phyloP scores from a whole-genome alignment of 2,113 vertebrate genomes.

The Nannospalax galili region DNA sequence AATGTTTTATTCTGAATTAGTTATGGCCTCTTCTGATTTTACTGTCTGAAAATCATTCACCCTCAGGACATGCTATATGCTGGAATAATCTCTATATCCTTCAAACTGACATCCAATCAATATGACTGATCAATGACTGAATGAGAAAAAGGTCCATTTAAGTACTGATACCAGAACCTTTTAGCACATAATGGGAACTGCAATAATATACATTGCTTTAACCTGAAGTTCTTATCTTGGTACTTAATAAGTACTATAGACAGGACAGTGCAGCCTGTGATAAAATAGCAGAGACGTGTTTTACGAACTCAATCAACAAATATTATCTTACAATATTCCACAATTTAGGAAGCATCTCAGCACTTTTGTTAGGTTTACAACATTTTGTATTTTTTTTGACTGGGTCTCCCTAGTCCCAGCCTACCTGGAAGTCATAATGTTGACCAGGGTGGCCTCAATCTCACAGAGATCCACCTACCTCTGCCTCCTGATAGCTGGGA shows the following conservation, averaged over 20 bases:
- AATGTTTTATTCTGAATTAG: background rate
- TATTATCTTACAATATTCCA: background rate
- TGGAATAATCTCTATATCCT: background rate
- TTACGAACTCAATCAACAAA: background rate
- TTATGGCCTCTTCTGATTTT: background rate
- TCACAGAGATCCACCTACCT: too few species aligned
- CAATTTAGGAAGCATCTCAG: background rate
- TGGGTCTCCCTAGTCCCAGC: too few species aligned
- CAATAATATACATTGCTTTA: background rate
- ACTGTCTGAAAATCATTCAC: background rate
- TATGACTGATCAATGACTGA: slow-evolving; percentile 4
- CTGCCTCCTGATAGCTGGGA: too few species aligned
- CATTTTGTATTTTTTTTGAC: too few species aligned
- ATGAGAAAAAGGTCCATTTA: background rate
- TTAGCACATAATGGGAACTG: background rate
- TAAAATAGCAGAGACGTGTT: background rate
- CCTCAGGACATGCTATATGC: background rate
- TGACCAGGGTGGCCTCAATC: too few species aligned
- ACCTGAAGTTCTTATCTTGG: background rate
- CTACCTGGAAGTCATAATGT: too few species aligned
- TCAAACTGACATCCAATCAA: background rate
- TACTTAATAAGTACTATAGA: background rate
- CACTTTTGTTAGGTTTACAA: background rate
- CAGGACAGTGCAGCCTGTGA: background rate
- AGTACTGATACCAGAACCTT: background rate